Conservation (phyloP, 2,888 invertebrate species). For the Tuberolachnus salignus region DNA sequence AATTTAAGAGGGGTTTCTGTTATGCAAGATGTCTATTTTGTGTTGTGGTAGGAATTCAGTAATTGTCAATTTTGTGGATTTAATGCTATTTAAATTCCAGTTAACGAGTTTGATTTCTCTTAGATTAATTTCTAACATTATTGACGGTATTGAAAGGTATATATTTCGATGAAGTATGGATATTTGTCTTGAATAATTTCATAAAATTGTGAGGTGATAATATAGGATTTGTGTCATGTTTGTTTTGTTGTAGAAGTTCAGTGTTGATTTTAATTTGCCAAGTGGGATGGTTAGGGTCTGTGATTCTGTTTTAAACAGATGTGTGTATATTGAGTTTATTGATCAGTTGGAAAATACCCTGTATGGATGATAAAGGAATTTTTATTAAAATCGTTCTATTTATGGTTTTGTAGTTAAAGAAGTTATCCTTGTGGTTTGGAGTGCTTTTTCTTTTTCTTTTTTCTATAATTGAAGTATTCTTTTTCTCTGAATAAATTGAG, state of each 20-base stretch:
- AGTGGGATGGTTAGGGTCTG: not conserved
- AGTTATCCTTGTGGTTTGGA: slow-evolving; percentile 1
- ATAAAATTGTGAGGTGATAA: not conserved
- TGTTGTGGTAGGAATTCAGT: no score
- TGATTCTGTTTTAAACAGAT: not conserved
- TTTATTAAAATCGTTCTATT: not conserved
- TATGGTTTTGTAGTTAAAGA: slow-evolving; percentile 5
- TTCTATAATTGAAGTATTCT: not conserved
- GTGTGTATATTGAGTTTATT: no score
- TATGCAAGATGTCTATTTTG: no score
- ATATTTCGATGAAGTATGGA: no score
- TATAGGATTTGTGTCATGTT: not conserved
- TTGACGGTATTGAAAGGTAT: no score
- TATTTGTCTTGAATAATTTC: no score
- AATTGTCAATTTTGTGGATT: no score
- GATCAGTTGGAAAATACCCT: not conserved
- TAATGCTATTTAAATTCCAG: no score
- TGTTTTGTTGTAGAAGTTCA: not conserved
- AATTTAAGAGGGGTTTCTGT: no score
- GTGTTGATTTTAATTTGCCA: slow-evolving; percentile 10
- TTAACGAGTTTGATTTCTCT: no score
- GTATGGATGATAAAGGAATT: not conserved
- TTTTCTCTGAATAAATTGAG: slow-evolving; percentile 7
- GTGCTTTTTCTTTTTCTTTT: slow-evolving; percentile 22
- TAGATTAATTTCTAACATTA: no score